Conservation (phyloP, 2,797 vertebrate genomes). For the Euphonia xanthogaster region DNA sequence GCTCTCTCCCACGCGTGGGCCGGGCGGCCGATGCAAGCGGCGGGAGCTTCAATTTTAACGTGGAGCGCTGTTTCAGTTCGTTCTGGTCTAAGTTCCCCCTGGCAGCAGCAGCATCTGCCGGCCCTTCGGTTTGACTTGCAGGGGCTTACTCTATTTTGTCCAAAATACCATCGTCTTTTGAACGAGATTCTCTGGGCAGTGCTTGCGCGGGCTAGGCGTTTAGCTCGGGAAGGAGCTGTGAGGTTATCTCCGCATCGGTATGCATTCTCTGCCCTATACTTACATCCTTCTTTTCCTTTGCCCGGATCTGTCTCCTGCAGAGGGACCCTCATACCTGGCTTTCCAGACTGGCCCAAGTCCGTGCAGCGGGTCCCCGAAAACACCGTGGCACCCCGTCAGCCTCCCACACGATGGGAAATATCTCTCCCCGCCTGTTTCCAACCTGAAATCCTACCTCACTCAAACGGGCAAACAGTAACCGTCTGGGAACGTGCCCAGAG, state of each 20-base stretch:
- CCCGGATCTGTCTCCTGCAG: neutral
- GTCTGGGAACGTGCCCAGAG: neutral
- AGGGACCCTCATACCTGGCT: neutral
- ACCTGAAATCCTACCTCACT: neutral
- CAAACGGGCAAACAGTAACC: neutral
- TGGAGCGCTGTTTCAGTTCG: neutral
- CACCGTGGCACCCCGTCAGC: neutral
- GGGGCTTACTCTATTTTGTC: neutral
- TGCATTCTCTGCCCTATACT: neutral
- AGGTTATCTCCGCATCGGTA: neutral
- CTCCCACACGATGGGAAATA: neutral
- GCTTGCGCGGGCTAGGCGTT: neutral
- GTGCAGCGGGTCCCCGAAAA: neutral
- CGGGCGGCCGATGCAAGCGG: neutral
- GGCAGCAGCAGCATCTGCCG: neutral
- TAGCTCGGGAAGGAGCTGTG: neutral
- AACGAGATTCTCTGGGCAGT: neutral
- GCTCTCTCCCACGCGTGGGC: neutral
- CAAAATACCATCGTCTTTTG: neutral
- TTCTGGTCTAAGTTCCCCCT: too few relatives aligned
- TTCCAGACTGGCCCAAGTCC: neutral
- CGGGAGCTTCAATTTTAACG: neutral
- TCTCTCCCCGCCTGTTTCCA: neutral
- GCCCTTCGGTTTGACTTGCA: neutral
- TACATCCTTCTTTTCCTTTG: neutral